These are phyloP conservation scores for Spodoptera frugiperda DNA, from an alignment of 1,140 invertebrate genomes.

Conservation along the genomic window DNA sequence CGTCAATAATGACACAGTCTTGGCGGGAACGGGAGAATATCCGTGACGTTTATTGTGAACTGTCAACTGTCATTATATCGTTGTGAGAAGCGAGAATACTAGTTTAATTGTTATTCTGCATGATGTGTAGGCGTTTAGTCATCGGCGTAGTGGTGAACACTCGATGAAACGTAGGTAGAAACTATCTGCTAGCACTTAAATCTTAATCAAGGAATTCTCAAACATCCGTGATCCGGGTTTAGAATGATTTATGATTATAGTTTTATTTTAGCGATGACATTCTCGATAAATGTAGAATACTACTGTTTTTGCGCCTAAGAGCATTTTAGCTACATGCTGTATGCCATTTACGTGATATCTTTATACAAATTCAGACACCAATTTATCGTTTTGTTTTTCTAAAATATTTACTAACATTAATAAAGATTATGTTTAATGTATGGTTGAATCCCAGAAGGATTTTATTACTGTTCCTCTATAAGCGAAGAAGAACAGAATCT, in stretches of 20 bases:
- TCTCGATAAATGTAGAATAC: not conserved
- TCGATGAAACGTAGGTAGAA: not conserved
- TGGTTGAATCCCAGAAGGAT: too few relatives aligned
- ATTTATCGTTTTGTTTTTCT: too few relatives aligned
- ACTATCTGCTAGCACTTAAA: not conserved
- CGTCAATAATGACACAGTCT: constrained; percentile 19
- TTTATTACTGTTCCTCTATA: too few relatives aligned
- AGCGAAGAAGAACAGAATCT: too few relatives aligned
- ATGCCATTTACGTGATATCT: too few relatives aligned
- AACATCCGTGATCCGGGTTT: constrained; percentile 10
- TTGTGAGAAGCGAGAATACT: not conserved
- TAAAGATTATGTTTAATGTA: too few relatives aligned
- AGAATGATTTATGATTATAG: not conserved
- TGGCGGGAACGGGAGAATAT: not conserved
- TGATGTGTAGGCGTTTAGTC: constrained; percentile 22
- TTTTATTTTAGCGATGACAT: constrained; percentile 4
- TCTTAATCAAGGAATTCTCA: constrained; percentile 2
- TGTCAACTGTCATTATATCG: constrained; percentile 13
- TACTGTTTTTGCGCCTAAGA: too few relatives aligned
- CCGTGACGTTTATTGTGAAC: constrained; percentile 22
- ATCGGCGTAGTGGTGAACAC: not conserved
- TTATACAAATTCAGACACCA: too few relatives aligned
- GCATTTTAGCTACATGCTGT: too few relatives aligned
- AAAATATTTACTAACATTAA: too few relatives aligned
- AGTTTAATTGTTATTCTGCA: constrained; percentile 23